Conservation (phyloP, 2,888 invertebrate genomes). For the Caradrina kadenii region DNA sequence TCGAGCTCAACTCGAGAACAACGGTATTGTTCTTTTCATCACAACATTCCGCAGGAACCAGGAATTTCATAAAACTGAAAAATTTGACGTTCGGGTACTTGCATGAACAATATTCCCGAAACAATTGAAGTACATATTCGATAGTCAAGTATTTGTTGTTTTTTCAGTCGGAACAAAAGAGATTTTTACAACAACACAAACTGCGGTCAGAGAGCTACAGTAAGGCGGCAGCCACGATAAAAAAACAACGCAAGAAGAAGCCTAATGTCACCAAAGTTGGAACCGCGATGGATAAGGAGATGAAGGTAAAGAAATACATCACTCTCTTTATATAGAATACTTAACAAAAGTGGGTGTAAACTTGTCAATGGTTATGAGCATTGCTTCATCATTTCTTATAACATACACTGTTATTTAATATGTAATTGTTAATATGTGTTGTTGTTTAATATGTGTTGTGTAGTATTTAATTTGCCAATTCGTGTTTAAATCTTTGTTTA, state of each 20-base stretch:
- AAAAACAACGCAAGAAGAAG: constrained; percentile 97
- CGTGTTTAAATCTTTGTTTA: not conserved
- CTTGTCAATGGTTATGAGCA: constrained; percentile 19
- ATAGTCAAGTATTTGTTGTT: constrained; percentile 39
- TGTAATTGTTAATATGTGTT: no score
- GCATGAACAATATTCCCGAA: constrained; percentile 1
- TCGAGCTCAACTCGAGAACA: constrained; percentile 4
- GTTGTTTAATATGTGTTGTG: no score
- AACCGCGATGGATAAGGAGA: constrained; percentile 96
- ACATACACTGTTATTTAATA: not conserved
- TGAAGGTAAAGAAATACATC: constrained; percentile 92
- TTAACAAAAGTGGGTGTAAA: not conserved
- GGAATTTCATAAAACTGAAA: constrained; percentile 24
- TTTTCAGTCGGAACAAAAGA: constrained; percentile 96
- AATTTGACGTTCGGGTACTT: constrained; percentile 5
- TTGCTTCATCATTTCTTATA: not conserved
- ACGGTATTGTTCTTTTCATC: constrained; percentile 13
- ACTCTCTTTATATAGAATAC: constrained; percentile 1
- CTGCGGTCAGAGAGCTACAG: constrained; percentile 97
- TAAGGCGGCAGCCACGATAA: constrained; percentile 97
- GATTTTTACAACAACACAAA: constrained; percentile 98
- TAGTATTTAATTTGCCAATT: not conserved
- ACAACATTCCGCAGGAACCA: constrained; percentile 4
- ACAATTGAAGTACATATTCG: constrained; percentile 32
- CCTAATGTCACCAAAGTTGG: constrained; percentile 94